Conservation (phyloP, 1,140 invertebrate genomes). For the Hestina assimilis region DNA sequence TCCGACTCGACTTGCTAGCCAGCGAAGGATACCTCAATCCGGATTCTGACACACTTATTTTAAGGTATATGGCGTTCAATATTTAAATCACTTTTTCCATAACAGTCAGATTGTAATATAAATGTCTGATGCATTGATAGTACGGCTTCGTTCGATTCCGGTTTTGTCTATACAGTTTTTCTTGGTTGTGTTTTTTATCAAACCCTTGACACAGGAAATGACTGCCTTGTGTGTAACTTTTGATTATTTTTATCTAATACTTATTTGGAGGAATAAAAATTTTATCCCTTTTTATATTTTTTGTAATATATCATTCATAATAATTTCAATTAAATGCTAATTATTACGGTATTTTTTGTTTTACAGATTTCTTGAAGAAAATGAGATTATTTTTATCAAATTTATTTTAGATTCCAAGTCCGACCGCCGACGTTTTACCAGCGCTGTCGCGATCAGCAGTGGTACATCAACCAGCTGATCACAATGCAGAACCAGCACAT, state of each 20-base stretch:
- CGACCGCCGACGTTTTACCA: constrained; percentile 96
- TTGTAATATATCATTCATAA: no score
- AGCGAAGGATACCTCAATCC: constrained; percentile 93
- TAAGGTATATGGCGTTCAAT: constrained; percentile 78
- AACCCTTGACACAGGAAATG: no score
- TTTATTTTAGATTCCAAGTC: constrained; percentile 88
- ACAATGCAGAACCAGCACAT: constrained; percentile 89
- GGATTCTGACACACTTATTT: constrained; percentile 85
- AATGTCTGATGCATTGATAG: no score
- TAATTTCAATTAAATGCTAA: constrained; percentile 11
- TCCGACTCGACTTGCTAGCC: constrained; percentile 92
- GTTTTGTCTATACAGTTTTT: no score
- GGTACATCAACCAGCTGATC: constrained; percentile 93
- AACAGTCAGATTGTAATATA: no score
- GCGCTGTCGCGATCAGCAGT: constrained; percentile 94
- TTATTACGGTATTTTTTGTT: neutral
- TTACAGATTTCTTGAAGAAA: neutral
- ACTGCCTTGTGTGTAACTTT: no score
- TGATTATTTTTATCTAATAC: no score
- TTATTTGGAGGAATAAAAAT: no score
- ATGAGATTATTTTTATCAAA: neutral
- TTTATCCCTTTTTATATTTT: no score
- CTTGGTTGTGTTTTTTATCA: no score
- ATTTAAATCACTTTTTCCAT: no score
- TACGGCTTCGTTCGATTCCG: no score